These are phyloP conservation scores for Sus scrofa DNA, from an alignment of 2,113 vertebrate species.

Conservation along the genomic window DNA sequence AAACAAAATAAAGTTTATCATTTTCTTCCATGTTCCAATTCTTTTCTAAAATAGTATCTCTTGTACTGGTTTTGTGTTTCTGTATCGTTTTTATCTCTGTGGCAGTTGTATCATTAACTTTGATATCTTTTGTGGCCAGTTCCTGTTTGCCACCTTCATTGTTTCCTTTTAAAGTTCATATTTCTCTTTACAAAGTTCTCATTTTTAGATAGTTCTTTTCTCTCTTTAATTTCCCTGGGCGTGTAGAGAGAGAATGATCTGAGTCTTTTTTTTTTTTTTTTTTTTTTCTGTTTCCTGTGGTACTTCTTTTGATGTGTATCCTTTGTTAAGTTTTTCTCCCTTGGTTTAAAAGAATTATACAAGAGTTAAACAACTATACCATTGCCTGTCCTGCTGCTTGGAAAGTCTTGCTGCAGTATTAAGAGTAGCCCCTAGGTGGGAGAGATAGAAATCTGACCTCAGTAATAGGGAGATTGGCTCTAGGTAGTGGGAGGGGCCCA, in stretches of 20 bases:
- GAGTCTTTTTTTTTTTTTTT: background rate
- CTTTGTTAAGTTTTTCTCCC: background rate
- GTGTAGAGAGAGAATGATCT: background rate
- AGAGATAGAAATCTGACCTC: background rate
- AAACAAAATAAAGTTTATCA: too few relatives aligned
- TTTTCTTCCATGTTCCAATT: background rate
- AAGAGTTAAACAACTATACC: background rate
- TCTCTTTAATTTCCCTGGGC: background rate
- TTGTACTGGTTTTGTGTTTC: background rate
- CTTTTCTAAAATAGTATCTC: background rate
- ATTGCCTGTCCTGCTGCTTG: background rate
- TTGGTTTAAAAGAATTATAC: background rate
- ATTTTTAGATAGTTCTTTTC: background rate
- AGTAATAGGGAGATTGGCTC: background rate
- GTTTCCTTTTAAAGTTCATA: conserved; percentile 46
- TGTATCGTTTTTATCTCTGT: background rate
- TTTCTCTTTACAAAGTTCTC: background rate
- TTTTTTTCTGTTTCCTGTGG: background rate
- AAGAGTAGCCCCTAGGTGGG: background rate
- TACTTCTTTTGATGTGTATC: background rate
- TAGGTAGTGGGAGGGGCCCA: background rate
- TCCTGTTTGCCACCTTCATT: background rate
- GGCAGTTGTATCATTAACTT: background rate
- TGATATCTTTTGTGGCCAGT: background rate
- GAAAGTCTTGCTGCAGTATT: background rate